These are phyloP conservation scores for Channa striata DNA, from an alignment of 2,797 vertebrate genomes.

Conservation along the genomic window DNA sequence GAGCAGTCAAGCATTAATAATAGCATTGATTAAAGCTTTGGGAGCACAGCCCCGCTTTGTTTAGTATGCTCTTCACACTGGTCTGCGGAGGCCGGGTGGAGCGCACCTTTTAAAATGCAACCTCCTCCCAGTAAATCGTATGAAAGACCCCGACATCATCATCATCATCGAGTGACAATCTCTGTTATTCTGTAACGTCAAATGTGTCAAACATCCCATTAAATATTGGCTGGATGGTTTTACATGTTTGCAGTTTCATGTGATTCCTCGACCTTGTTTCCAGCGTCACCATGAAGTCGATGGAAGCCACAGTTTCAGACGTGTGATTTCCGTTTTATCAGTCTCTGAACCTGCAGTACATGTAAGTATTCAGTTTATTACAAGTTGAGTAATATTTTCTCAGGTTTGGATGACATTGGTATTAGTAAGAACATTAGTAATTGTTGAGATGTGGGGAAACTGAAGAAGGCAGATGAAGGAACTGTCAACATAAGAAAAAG, in stretches of 20 bases:
- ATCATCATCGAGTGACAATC: background rate
- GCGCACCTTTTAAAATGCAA: slow-evolving; percentile 35
- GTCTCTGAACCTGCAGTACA: too few species aligned
- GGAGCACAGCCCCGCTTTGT: slow-evolving; percentile 21
- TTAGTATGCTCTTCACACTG: slow-evolving; percentile 47
- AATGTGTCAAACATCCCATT: background rate
- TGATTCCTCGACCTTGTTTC: background rate
- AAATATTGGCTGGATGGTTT: too few species aligned
- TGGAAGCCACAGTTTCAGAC: background rate
- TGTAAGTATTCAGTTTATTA: background rate
- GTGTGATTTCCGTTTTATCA: too few species aligned
- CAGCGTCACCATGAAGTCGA: background rate
- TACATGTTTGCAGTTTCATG: too few species aligned
- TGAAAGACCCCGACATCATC: background rate
- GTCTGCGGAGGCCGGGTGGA: slow-evolving; percentile 25
- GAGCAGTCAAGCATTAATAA: slow-evolving; percentile 68
- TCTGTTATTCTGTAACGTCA: background rate
- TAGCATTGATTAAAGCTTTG: slow-evolving; percentile 65
- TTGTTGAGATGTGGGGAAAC: background rate
- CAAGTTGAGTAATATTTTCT: too few species aligned
- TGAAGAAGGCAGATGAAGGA: background rate
- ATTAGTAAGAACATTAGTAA: background rate
- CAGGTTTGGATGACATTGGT: too few species aligned
- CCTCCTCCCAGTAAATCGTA: background rate
- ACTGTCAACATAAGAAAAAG: background rate